Evolutionary conservation across 2,113 vertebrate genomes (phyloP), one percentile per base, ranked within the genome.

Genomic region (Leptosomus discolor): DNA sequence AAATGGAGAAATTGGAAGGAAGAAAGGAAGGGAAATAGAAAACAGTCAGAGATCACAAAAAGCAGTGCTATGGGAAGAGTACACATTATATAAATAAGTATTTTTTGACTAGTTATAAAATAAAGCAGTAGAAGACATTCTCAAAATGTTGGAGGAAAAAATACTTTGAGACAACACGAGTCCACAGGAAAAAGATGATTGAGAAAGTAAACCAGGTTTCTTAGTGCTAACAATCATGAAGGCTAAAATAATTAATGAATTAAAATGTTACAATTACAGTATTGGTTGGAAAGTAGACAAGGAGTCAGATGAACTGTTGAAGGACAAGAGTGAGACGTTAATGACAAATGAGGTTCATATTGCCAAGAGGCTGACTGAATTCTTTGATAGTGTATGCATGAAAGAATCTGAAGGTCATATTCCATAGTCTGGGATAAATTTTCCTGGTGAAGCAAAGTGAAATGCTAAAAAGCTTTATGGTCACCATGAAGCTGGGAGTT

Each of bases 381-480:
- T 64, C 76, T 91, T 75, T 57, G 8, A 50, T 86, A 85, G 34
- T 43, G 34, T 65, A 85, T 82, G 85, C 76, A 87, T 78, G 71
- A 94, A 79, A 79, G 73, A 94, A 73, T 57, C 46, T 95, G 91
- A 96, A 97, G 95, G 94, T 96, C 90, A 87, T 74, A 64, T 95
- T 94, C 89, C 88, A 73, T n/a, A 74, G 70, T 32, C 51, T 86
- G 22, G 84, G 94, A 95, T 96, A 95, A 84, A 90, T 97, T 93
- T 86, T 95, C 48, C 51, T 34, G 11, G 51, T 75, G 69, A 96
- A 94, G 50, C 32, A 91, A n/a, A 95, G 50, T 64, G 50, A 94
- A 94, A 95, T 94, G 69, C 51, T 91, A 95, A 93, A 92, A 95
- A 53, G 26, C 79, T 91, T 95, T 92, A 92, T 90, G 54, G 26